Evolutionary conservation across 2,113 vertebrate genomes (phyloP), one percentile per base, ranked within the genome.

Genomic region (Aspidoscelis tigris): DNA sequence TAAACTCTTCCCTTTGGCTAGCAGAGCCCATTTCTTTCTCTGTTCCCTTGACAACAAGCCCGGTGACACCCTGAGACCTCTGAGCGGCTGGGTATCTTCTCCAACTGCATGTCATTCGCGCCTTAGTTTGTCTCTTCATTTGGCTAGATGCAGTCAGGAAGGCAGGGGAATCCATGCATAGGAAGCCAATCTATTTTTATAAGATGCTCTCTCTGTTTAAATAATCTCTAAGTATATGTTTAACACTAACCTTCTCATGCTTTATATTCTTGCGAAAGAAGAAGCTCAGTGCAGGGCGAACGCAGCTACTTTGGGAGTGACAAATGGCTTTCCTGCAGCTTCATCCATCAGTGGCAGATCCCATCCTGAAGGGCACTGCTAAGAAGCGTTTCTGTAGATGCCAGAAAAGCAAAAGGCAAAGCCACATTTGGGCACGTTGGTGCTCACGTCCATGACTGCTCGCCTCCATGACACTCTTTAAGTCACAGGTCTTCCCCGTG

Each of bases 131-230:
- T 18, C 71, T 41, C 88, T 79, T 74, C 88, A 69, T 83, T 90
- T 41, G 82, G 73, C 80, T 78, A 73, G 84, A 89, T 81, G 85
- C 41, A 12, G 89, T 16, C 81, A 53, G 65, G 85, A 76, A 88
- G 50, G 80, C 82, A 70, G 70, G 88, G 82, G 43, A 85, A 69
- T 74, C 90, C 78, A 72, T 65, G 80, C 86, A 68, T 58, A 69
- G 87, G 84, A 50, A 88, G 2, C 80, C 73, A 84, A 82, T 86
- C 87, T 90, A 64, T 86, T 90, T 91, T 89, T 88, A 86, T 72
- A 73, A 50, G 0, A 0, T 78, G 86, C 16, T 18, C 44, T 74
- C 72, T 74, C 72, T 65, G 0, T 50, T 33, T 69, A 68, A 47
- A 33, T 88, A 90, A 84, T 61, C 65, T 82, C 47, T 82, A 77